Evolutionary conservation across 1,140 invertebrate species (phyloP), one percentile per base, ranked within the genome.

Genomic region (Pollicipes pollicipes): DNA sequence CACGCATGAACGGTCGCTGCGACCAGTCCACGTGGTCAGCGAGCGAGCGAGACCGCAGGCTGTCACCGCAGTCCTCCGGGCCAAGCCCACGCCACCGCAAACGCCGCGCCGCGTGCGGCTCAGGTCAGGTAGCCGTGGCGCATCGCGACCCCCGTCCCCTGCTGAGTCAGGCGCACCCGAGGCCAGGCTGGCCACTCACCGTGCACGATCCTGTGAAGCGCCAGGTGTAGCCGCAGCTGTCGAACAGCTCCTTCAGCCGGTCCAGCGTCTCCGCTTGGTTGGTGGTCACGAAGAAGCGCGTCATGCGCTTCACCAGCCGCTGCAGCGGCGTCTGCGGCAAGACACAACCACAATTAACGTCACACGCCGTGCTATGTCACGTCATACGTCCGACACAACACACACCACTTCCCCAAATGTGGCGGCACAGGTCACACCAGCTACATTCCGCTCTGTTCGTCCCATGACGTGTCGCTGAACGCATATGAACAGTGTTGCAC

Each of bases 261-360:
- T 83, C 81, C 1, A 88, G 77, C 4, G 87, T 87, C 31, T 83
- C 82, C 68, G 88, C 86, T 70, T 83, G 82, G 69, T 82, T 81
- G 0, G 84, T 86, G 37, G 81, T 85, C 0, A 94, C 89, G 79
- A 90, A 93, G 79, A 96, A 94, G 73, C 94, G 83, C 27, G 94
- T 97, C 90, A 97, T 91, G 74, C 94, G 85, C 68, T 88, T 87
- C 35, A 95, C 91, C 72, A 96, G 81, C 76, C 87, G 87, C 78
- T 93, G 88, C 78, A 91, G 85, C 68, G 86, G 84, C 72, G 85
- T 87, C 77, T 80, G 77, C 64, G 35, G 35, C 6, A n/a, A 64
- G 6, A 64, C 37, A 45, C 37, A 45, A 45, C 10, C 37, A 45
- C 10, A 24, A n/a, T n/a, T n/a, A n/a, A n/a, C n/a, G n/a, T n/a